Evolutionary conservation across 2,888 invertebrate genomes (phyloP), one percentile per base, ranked within the genome.

Genomic region (Brachyptera risi): DNA sequence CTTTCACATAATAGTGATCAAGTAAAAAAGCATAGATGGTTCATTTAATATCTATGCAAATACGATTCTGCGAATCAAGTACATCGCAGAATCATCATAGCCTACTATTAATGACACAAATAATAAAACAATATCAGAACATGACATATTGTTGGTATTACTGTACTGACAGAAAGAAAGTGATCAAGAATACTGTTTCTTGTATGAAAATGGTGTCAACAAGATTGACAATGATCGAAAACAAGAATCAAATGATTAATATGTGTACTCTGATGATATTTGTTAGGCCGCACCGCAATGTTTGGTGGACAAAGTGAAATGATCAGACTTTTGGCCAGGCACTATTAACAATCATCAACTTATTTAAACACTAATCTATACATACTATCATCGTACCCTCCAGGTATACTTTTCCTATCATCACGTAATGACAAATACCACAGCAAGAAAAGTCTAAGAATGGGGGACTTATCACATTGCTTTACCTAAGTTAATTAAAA

Each of bases 21-120:
- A 58, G 61, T 62, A 62, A 62, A 62, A 62, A 62, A 62, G 61
- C 61, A 62, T 62, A 62, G 47, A 58, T 54, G 42, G 50, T 49
- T 47, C 24, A 42, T 47, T 23, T n/a, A n/a, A 23, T 23, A 7
- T 24, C 47, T 47, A 47, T 47, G 47, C 47, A 47, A 24, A 24
- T 15, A n/a, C n/a, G n/a, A 35, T 54, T 54, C 54, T 54, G 54
- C 31, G n/a, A 19, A n/a, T 44, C 21, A 35, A 24, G 35, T 17
- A 54, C 37, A 21, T 54, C 24, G 37, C 54, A 54, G 54, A 54
- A 35, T 47, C 5, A 31, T 44, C n/a, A n/a, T n/a, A n/a, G n/a
- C n/a, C n/a, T n/a, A n/a, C n/a, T n/a, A 19, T 21, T 44, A 17
- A 44, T 44, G 44, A 54, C 54, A 54, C 31, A 54, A 54, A 35